Evolutionary conservation across 2,797 vertebrate genomes (phyloP).

Genomic region (Vultur gryphus): DNA sequence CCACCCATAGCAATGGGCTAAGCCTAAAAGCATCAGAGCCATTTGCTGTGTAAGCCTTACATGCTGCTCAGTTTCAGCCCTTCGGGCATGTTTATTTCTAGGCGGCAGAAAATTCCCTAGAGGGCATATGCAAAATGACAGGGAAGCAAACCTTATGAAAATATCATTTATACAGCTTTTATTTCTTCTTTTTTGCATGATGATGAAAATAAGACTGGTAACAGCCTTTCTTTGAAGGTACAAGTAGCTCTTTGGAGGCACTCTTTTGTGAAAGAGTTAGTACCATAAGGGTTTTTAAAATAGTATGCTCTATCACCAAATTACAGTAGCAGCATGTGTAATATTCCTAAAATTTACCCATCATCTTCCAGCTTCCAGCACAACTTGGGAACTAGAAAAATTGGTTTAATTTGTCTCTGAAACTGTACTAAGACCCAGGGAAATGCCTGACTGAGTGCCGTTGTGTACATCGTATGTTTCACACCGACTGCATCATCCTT

Average conservation of each 20-base stretch:
- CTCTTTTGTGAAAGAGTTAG: background rate
- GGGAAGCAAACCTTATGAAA: background rate
- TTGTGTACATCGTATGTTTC: background rate
- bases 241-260: background rate
- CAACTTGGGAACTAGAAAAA: background rate
- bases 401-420: background rate
- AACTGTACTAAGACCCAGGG: background rate
- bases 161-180: background rate
- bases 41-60: background rate
- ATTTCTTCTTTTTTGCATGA: background rate
- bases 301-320: background rate
- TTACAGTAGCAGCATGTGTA: background rate
- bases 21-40: background rate
- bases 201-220: background rate
- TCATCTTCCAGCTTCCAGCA: background rate
- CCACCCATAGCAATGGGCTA: background rate
- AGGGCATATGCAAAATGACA: background rate
- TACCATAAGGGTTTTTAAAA: background rate
- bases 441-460: background rate
- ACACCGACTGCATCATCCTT: background rate
- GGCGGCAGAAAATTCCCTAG: background rate
- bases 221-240: background rate
- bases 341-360: background rate
- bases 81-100: background rate
- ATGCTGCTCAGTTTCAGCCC: background rate